Evolutionary conservation across 2,113 vertebrate species (phyloP).

Genomic region (Genyomyrus donnyi): DNA sequence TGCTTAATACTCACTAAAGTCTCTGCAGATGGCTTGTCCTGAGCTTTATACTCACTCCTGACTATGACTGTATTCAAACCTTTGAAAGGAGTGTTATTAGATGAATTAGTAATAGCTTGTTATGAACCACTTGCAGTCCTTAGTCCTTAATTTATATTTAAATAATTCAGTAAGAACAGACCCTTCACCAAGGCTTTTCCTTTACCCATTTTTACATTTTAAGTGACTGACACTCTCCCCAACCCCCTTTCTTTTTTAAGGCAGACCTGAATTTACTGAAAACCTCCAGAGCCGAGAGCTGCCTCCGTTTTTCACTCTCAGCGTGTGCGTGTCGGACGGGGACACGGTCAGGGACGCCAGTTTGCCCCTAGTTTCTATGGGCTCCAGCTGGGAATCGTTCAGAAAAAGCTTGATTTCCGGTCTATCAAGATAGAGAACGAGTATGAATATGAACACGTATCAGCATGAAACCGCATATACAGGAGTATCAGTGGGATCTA

Average conservation of each 20-base stretch:
- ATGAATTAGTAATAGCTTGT: neutral
- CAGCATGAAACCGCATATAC: neutral
- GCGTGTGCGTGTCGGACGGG: slow-evolving; percentile 38
- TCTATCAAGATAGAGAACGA: slow-evolving; percentile 21
- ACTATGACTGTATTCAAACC: slow-evolving; percentile 37
- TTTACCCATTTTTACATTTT: neutral
- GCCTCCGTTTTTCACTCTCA: slow-evolving; percentile 28
- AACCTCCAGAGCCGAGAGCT: slow-evolving; percentile 35
- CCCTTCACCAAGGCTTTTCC: neutral
- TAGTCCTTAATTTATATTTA: neutral
- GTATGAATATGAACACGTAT: too few species aligned
- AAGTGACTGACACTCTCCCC: neutral
- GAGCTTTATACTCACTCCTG: slow-evolving; percentile 32
- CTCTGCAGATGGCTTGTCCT: neutral
- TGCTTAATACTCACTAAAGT: slow-evolving; percentile 37
- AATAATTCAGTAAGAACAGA: neutral
- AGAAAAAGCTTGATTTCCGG: slow-evolving; percentile 38
- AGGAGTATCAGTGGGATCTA: neutral
- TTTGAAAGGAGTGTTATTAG: slow-evolving; percentile 14
- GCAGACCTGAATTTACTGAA: slow-evolving; percentile 40
- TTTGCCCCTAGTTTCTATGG: slow-evolving; percentile 27
- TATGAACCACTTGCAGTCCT: neutral
- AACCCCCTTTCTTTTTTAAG: neutral
- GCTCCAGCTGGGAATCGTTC: slow-evolving; percentile 36
- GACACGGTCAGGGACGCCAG: slow-evolving; percentile 43